Evolutionary conservation across 2,888 invertebrate genomes (phyloP).

Genomic region (Macropis europaea): DNA sequence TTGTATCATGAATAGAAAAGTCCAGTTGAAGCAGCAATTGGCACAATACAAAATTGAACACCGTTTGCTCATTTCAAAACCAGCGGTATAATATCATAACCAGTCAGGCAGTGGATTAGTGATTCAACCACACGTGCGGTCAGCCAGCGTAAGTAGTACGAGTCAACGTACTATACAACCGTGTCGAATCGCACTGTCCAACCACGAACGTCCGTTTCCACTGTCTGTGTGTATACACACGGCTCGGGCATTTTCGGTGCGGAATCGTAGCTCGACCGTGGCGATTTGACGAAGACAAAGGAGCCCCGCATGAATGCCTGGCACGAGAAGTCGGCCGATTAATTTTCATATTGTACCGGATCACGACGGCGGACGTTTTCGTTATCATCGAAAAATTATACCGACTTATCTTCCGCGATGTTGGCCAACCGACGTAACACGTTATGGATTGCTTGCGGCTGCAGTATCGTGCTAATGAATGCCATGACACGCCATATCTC

Average conservation of each 20-base stretch:
- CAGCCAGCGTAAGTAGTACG: constrained; percentile 28
- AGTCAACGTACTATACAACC: constrained; percentile 29
- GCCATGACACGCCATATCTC: constrained; percentile 38
- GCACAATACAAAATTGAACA: no score
- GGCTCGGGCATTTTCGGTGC: background rate
- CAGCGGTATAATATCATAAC: background rate
- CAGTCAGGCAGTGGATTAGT: background rate
- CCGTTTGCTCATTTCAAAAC: background rate
- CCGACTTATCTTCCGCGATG: constrained; percentile 40
- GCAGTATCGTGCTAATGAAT: constrained; percentile 50
- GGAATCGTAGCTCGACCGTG: background rate
- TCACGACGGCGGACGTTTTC: constrained; percentile 14
- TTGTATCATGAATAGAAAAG: no score
- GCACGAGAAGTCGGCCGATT: constrained; percentile 11
- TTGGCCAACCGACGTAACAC: constrained; percentile 18
- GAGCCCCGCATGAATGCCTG: background rate
- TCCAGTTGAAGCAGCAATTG: no score
- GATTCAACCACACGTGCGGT: background rate
- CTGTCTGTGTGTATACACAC: background rate
- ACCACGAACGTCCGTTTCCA: constrained; percentile 22
- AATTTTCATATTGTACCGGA: constrained; percentile 31
- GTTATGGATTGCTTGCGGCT: constrained; percentile 46
- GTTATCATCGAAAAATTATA: constrained; percentile 50
- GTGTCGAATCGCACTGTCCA: constrained; percentile 41
- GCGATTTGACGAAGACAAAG: constrained; percentile 19